Conservation (phyloP, 1,140 invertebrate species). For the Lamellibrachia luymesi region DNA sequence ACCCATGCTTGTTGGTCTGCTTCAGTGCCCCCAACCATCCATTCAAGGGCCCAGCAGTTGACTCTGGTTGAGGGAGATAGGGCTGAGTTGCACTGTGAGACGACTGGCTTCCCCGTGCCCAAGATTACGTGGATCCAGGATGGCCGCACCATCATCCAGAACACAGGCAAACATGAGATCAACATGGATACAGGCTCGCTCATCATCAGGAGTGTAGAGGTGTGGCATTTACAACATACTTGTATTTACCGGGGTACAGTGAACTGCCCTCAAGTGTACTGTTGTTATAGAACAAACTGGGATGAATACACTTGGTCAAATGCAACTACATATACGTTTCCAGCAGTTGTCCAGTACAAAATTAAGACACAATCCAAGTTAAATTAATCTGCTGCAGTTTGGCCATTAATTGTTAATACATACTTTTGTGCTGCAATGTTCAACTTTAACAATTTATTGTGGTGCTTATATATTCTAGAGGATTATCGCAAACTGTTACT, state of each 20-base stretch:
- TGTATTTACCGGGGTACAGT: background rate
- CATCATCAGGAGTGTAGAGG: conserved; percentile 37
- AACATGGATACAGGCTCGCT: conserved; percentile 35
- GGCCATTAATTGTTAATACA: too few species aligned
- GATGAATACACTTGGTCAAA: too few species aligned
- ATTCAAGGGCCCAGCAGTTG: conserved; percentile 33
- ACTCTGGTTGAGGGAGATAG: conserved; percentile 40
- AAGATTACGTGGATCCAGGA: conserved; percentile 47
- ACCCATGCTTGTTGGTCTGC: conserved; percentile 12
- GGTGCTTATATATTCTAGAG: too few species aligned
- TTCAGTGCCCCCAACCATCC: conserved; percentile 49
- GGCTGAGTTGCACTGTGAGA: conserved; percentile 49
- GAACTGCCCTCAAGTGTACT: too few species aligned
- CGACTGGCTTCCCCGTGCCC: conserved; percentile 51
- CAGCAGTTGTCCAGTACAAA: too few species aligned
- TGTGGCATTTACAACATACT: conserved; percentile 21
- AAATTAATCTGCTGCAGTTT: too few species aligned
- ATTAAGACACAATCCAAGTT: too few species aligned
- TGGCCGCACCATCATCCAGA: conserved; percentile 33
- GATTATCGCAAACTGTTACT: too few species aligned
- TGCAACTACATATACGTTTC: too few species aligned
- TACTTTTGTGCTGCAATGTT: too few species aligned
- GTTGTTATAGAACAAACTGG: too few species aligned
- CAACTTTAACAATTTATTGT: too few species aligned
- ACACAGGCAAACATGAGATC: conserved; percentile 33